Percentiles rank a stretch among this genome's conserved stretches.
Evolutionary conservation across 2,888 invertebrate species (phyloP).

Genomic region (Acleris laterana): DNA sequence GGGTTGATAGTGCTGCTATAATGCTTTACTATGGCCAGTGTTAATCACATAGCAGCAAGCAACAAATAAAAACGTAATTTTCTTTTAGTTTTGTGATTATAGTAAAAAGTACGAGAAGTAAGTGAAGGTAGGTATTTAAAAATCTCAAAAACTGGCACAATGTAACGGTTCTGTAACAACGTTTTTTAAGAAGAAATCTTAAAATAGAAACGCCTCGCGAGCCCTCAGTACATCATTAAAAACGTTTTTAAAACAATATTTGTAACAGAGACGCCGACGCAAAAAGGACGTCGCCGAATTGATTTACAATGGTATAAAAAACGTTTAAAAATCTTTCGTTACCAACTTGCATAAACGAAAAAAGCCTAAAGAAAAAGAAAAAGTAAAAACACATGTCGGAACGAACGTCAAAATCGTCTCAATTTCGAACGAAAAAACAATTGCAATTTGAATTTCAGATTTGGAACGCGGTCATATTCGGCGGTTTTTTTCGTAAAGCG

Average conservation of each 20-base stretch:
- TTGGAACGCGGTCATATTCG: slow-evolving; percentile 74
- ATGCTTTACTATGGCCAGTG: too few species aligned
- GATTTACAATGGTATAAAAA: slow-evolving; percentile 66
- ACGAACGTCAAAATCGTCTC: slow-evolving; percentile 81
- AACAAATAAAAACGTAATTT: too few species aligned
- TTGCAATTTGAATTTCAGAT: slow-evolving; percentile 81
- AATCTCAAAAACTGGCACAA: too few species aligned
- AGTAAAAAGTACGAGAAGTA: too few species aligned
- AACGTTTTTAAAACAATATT: slow-evolving; percentile 68
- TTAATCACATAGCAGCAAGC: too few species aligned
- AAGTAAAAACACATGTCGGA: slow-evolving; percentile 68
- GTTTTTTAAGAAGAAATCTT: slow-evolving; percentile 28
- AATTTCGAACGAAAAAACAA: slow-evolving; percentile 79
- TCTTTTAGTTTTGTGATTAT: too few species aligned
- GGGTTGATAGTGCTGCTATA: too few species aligned
- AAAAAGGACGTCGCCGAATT: slow-evolving; percentile 67
- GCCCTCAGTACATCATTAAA: slow-evolving; percentile 65
- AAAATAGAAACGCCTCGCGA: slow-evolving; percentile 45
- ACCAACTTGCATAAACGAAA: slow-evolving; percentile 42
- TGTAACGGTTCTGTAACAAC: neutral
- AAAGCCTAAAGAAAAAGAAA: slow-evolving; percentile 40
- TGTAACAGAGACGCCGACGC: slow-evolving; percentile 57
- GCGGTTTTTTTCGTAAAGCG: slow-evolving; percentile 75
- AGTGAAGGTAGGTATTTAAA: too few species aligned
- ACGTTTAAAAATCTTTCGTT: slow-evolving; percentile 46